phyloP scores from a whole-genome alignment of 2,113 vertebrate genomes.

The Microtus ochrogaster region DNA sequence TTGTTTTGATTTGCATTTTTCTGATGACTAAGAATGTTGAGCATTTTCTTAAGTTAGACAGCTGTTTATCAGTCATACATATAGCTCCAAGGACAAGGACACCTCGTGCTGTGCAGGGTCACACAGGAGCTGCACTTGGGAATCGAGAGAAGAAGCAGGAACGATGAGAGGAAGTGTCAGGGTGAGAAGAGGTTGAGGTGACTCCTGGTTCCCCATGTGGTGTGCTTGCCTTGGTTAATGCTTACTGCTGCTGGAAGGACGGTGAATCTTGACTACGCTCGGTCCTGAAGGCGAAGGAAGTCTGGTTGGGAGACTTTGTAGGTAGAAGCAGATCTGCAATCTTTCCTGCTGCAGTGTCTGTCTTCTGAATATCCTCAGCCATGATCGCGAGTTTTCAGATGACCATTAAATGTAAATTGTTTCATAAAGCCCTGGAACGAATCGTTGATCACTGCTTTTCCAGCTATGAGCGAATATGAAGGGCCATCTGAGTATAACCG shows the following conservation, averaged over 20 bases:
- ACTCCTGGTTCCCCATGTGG: not conserved
- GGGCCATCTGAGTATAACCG: constrained; percentile 60
- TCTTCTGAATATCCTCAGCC: constrained; percentile 56
- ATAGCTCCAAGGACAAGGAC: not conserved
- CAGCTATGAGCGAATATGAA: constrained; percentile 68
- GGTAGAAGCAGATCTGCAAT: not conserved
- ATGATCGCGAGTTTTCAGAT: constrained; percentile 54
- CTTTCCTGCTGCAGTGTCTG: constrained; percentile 5
- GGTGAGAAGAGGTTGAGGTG: not conserved
- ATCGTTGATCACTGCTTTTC: constrained; percentile 72
- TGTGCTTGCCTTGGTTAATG: not conserved
- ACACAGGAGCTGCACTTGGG: not conserved
- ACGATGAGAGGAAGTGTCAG: not conserved
- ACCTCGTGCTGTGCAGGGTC: too few relatives aligned
- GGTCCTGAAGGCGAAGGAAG: not conserved
- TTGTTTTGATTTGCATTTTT: too few relatives aligned
- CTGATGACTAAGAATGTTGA: too few relatives aligned
- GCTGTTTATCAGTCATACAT: not conserved
- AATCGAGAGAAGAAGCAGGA: not conserved
- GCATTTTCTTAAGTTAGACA: too few relatives aligned
- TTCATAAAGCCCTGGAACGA: constrained; percentile 75
- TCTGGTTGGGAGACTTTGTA: not conserved
- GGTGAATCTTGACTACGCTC: not conserved
- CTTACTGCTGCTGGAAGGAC: not conserved
- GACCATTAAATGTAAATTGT: constrained; percentile 78